Evolutionary conservation across 2,888 invertebrate genomes (phyloP).

Genomic region (Noctua comes): DNA sequence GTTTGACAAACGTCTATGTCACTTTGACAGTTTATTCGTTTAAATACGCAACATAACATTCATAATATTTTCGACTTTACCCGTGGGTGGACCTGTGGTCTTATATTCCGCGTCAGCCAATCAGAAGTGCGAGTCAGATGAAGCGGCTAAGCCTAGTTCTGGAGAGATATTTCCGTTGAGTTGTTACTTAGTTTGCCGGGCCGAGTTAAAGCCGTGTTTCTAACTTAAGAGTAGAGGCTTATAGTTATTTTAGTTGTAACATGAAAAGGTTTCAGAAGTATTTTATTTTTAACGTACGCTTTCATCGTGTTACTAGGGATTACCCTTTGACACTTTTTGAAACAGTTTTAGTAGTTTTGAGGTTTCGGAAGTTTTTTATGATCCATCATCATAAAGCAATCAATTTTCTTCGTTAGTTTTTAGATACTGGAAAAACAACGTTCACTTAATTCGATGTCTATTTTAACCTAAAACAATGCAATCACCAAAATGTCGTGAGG

Average conservation of each 20-base stretch:
- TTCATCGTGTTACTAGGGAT: background rate
- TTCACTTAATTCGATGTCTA: background rate
- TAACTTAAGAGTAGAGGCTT: slow-evolving; percentile 19
- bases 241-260: slow-evolving; percentile 15
- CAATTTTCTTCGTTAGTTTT: too few relatives aligned
- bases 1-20: too few relatives aligned
- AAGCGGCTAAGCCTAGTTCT: slow-evolving; percentile 34
- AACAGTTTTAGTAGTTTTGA: background rate
- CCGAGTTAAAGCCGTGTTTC: slow-evolving; percentile 35
- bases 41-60: background rate
- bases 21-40: background rate
- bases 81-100: background rate
- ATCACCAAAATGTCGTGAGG: too few relatives aligned
- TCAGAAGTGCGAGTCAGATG: slow-evolving; percentile 5
- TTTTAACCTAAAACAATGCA: background rate
- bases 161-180: slow-evolving; percentile 36
- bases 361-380: background rate
- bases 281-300: slow-evolving; percentile 7
- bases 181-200: slow-evolving; percentile 37
- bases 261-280: slow-evolving; percentile 1
- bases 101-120: slow-evolving; percentile 3
- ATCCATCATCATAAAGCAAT: too few relatives aligned
- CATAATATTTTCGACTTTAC: background rate
- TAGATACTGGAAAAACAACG: background rate
- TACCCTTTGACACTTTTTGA: too few relatives aligned